Evolutionary conservation across 2,888 invertebrate species (phyloP), one percentile per base, ranked within the genome.

Genomic region (Syrphus vitripennis): DNA sequence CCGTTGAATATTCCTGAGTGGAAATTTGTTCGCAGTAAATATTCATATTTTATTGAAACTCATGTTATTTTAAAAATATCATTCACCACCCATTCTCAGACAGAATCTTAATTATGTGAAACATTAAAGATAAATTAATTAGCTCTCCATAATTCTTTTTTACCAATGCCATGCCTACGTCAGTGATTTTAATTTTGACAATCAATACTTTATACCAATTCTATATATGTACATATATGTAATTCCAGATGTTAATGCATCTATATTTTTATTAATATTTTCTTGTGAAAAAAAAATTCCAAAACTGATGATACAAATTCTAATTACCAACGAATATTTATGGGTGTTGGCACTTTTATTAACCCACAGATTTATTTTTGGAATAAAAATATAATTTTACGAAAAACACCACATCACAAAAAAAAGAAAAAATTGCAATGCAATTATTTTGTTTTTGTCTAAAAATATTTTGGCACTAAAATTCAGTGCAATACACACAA

Each of bases 291-390:
- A 45, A 31, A 26, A 63, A 19, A 45, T 3, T 34, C n/a, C 50
- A 50, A 50, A n/a, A n/a, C n/a, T n/a, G n/a, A 4, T 50, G 34
- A 65, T 24, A 34, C 53, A 40, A 70, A 37, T 40, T 79, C 48
- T 48, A 65, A 79, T 79, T 72, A 57, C 19, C 48, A 29, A 72
- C 37, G 21, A 65, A 65, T 26, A 9, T 31, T 40, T 72, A 34
- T 4, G 21, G 14, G 55, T 70, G 78, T 57, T 50, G 48, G 34
- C 57, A 72, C 45, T 72, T 63, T 79, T 72, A 79, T 12, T 57
- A 59, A 34, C 55, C 7, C 37, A 21, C 10, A 37, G 34, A 72
- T 34, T 72, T 72, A 57, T 55, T 71, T 67, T 71, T 63, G 63
- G 45, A 78, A 63, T 37, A 29, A n/a, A 26, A 29, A 40, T n/a